Conservation (phyloP, 2,888 invertebrate species). For the Penaeus monodon region DNA sequence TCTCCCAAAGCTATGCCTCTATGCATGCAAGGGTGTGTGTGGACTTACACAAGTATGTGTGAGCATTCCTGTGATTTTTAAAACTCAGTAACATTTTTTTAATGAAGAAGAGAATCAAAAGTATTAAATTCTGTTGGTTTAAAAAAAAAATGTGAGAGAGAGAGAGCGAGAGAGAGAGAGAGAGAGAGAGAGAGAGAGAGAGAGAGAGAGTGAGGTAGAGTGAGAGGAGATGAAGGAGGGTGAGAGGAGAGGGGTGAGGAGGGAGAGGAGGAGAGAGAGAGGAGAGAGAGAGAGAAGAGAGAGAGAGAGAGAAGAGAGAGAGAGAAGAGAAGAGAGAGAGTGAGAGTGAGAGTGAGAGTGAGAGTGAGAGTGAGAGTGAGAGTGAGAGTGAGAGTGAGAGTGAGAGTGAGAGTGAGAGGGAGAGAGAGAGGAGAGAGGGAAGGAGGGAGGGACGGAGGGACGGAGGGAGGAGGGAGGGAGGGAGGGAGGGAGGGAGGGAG, state of each 20-base stretch:
- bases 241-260: background rate
- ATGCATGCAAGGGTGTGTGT: background rate
- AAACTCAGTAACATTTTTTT: too few relatives aligned
- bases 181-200: background rate
- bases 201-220: slow-evolving; percentile 7
- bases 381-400: background rate
- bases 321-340: background rate
- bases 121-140: too few relatives aligned
- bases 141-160: too few relatives aligned
- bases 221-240: too few relatives aligned
- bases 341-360: background rate
- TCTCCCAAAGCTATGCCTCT: too few relatives aligned
- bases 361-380: background rate
- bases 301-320: too few relatives aligned
- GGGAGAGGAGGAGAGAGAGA: background rate
- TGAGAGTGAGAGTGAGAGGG: background rate
- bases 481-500: background rate
- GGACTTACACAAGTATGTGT: too few relatives aligned
- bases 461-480: too few relatives aligned
- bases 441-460: too few relatives aligned
- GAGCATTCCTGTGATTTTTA: background rate
- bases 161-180: background rate
- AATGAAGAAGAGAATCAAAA: too few relatives aligned
- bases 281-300: slow-evolving; percentile 15
- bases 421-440: background rate